A percentile compares a stretch with the other conserved stretches of the same genome.
Evolutionary conservation across 2,113 vertebrate genomes (phyloP).

Genomic region (Cyanocitta stelleri): DNA sequence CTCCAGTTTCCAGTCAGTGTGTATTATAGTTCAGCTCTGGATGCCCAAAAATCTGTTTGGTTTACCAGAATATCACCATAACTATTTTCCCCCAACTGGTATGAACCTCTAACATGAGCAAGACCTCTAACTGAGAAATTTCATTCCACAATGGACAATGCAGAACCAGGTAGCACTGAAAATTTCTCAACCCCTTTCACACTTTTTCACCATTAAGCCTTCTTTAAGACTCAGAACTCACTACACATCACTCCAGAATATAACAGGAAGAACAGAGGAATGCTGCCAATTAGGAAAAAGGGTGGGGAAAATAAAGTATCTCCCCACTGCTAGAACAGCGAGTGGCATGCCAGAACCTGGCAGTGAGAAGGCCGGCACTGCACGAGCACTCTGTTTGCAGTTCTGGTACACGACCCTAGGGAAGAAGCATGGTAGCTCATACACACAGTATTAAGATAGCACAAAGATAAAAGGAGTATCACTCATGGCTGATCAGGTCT

Average conservation of each 20-base stretch:
- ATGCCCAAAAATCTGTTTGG: not conserved
- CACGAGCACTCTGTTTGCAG: not conserved
- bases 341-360: not conserved
- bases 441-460: not conserved
- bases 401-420: not conserved
- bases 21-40: not conserved
- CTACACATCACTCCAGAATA: not conserved
- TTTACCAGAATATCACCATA: not conserved
- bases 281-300: not conserved
- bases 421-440: not conserved
- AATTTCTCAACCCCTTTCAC: not conserved
- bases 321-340: not conserved
- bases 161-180: not conserved
- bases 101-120: not conserved
- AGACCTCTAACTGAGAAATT: not conserved
- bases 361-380: not conserved
- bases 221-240: not conserved
- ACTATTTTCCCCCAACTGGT: not conserved
- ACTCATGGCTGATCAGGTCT: not conserved
- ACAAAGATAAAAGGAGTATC: not conserved
- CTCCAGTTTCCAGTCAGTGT: not conserved
- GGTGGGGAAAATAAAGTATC: not conserved
- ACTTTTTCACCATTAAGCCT: not conserved
- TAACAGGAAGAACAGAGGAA: not conserved
- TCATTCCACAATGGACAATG: rapidly evolving